These are phyloP conservation scores for Nasalis larvatus DNA, from an alignment of 2,113 vertebrate genomes.

Conservation along the genomic window DNA sequence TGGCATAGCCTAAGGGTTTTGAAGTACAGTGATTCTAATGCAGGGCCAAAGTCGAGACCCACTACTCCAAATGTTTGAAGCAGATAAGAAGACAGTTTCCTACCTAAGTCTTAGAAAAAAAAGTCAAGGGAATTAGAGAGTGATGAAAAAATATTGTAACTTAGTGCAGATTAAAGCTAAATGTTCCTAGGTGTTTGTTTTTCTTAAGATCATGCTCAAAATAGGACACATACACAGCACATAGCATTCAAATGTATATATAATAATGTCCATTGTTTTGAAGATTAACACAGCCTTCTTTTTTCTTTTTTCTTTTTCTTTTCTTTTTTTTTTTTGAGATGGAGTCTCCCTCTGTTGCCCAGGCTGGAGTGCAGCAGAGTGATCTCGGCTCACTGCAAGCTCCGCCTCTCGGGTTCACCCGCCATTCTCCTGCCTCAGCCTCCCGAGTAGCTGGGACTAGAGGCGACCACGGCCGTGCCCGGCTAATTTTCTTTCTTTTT, in stretches of 20 bases:
- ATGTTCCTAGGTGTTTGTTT: not conserved
- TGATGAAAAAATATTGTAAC: not conserved
- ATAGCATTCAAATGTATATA: not conserved
- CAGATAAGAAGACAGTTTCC: not conserved
- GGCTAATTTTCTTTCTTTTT: too few species aligned
- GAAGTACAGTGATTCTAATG: not conserved
- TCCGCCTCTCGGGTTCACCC: too few species aligned
- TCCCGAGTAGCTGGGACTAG: too few species aligned
- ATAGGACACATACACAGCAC: not conserved
- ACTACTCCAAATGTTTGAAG: not conserved
- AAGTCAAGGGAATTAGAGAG: not conserved
- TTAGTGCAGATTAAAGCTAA: not conserved
- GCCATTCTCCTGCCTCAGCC: too few species aligned
- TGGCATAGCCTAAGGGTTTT: not conserved
- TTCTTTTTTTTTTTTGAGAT: too few species aligned
- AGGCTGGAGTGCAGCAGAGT: too few species aligned
- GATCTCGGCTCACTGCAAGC: too few species aligned
- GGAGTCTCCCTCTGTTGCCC: too few species aligned
- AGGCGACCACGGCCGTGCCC: too few species aligned
- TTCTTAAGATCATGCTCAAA: not conserved
- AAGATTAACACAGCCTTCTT: conserved; percentile 10
- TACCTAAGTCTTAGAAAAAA: not conserved
- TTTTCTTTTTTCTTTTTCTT: not conserved
- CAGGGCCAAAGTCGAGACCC: not conserved
- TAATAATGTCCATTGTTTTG: not conserved